Percentiles rank a stretch among this genome's conserved stretches.
phyloP scores from a whole-genome alignment of 2,797 vertebrate genomes.

The Coendou prehensilis region DNA sequence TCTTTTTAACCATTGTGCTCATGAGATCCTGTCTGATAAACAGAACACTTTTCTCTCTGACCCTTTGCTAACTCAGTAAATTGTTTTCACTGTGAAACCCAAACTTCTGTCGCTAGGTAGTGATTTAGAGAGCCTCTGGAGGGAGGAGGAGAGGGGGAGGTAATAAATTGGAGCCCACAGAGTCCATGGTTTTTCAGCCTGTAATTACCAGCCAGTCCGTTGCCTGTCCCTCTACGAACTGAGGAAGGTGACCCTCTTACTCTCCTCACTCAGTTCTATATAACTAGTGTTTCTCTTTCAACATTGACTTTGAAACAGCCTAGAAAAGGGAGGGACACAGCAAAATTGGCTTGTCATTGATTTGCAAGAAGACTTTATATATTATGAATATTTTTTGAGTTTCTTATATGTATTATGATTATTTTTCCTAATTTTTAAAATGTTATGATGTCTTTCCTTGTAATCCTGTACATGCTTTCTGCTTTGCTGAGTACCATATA shows the following conservation, averaged over 20 bases:
- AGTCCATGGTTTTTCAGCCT: neutral
- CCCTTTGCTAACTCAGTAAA: neutral
- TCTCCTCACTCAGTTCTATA: neutral
- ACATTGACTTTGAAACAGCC: neutral
- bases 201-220: neutral
- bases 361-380: neutral
- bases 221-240: neutral
- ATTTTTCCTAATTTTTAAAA: conserved; percentile 36
- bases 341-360: neutral
- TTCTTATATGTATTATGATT: neutral
- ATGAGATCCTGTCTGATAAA: conserved; percentile 11
- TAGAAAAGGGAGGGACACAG: neutral
- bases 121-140: neutral
- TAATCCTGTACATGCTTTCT: neutral
- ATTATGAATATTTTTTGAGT: neutral
- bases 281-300: conserved; percentile 15
- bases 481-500: neutral
- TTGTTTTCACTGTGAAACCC: conserved; percentile 56
- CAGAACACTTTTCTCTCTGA: neutral
- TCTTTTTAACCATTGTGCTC: neutral
- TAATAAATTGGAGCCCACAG: neutral
- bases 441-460: neutral
- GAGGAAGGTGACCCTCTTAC: neutral
- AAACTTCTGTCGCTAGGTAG: conserved; percentile 8
- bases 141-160: neutral